Evolutionary conservation across 2,797 vertebrate species (phyloP), one percentile per base, ranked within the genome.

Genomic region (Arctocebus calabarensis): DNA sequence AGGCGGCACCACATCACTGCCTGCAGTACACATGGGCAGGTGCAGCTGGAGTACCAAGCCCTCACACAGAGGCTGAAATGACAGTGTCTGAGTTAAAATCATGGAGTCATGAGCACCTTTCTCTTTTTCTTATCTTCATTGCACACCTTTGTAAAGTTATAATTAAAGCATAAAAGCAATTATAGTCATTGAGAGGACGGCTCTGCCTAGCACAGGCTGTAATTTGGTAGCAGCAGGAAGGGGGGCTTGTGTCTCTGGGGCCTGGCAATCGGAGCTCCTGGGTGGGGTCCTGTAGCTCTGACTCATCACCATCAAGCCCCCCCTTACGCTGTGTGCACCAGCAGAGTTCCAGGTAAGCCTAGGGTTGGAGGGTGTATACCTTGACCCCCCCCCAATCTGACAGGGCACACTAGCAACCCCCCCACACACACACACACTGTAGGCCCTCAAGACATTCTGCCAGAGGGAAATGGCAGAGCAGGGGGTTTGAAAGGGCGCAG

Each of bases 101-200:
- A 1, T 9, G 4, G 59, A 29, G 25, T 68, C 19, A 9, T 19
- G 55, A 74, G 23, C 40, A 27, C 23, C 7, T 37, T 13, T 22
- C n/a, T 64, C 37, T 59, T 87, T 85, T 45, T 34, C 37, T n/a
- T 57, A 25, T 73, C 78, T 90, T 90, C 25, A 37, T 7, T 43
- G n/a, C 43, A 94, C 19, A 94, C 4, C 57, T 62, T 84, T 73
- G 27, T n/a, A 77, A 59, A 73, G 32, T 86, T 85, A 90, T 74
- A 29, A 94, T 61, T 55, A 85, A 78, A 92, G 70, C 57, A n/a
- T 34, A 78, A 77, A 84, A 94, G 40, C 88, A 79, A 48, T 88
- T 85, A 19, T 34, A 88, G 59, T 20, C 66, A 61, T 66, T 7
- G 52, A 71, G 23, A 25, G 48, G 23, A 16, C 29, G 12, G 61